phyloP scores from a whole-genome alignment of 2,888 invertebrate genomes.

The Rosalia funebris region DNA sequence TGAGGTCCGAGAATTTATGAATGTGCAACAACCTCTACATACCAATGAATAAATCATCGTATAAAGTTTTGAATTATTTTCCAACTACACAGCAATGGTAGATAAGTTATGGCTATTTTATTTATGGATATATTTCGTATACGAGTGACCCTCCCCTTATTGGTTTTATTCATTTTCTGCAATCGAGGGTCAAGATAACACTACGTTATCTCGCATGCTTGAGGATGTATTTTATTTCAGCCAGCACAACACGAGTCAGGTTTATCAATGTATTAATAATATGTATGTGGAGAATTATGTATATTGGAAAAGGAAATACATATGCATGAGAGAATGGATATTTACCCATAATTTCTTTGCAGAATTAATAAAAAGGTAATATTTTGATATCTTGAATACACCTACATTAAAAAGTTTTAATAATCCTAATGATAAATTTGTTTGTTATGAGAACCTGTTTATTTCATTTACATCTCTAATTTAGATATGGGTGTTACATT shows the following conservation, averaged over 20 bases:
- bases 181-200: slow-evolving; percentile 34
- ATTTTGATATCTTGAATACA: too few species aligned
- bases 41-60: slow-evolving; percentile 21
- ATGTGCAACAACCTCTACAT: slow-evolving; percentile 15
- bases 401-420: too few species aligned
- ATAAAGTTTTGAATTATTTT: slow-evolving; percentile 20
- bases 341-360: too few species aligned
- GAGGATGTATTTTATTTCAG: slow-evolving; percentile 9
- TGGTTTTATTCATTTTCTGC: slow-evolving; percentile 32
- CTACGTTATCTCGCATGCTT: slow-evolving; percentile 8
- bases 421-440: too few species aligned
- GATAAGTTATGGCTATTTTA: slow-evolving; percentile 25
- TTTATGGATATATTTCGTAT: slow-evolving; percentile 29
- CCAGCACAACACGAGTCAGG: background rate
- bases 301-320: too few species aligned
- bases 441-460: too few species aligned
- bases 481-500: too few species aligned
- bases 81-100: slow-evolving; percentile 15
- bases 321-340: too few species aligned
- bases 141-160: slow-evolving; percentile 36
- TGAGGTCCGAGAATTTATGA: slow-evolving; percentile 12
- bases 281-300: too few species aligned
- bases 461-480: too few species aligned
- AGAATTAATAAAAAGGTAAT: too few species aligned
- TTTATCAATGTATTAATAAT: too few species aligned